Conservation (phyloP, 2,888 invertebrate genomes). For the Dasysyrphus albostriatus region DNA sequence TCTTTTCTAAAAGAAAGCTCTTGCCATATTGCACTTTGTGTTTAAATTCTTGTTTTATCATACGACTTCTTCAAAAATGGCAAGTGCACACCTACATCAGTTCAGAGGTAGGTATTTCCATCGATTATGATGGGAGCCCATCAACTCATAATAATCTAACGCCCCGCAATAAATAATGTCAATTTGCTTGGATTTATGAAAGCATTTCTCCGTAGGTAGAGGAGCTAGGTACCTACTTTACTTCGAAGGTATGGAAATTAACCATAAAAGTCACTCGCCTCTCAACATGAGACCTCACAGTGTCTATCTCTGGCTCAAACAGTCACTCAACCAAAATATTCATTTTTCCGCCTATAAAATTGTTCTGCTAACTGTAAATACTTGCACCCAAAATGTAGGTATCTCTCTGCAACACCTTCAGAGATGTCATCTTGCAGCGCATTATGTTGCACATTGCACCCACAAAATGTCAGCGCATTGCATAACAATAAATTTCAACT, state of each 20-base stretch:
- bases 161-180: constrained; percentile 28
- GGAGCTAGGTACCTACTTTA: too few relatives aligned
- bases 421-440: constrained; percentile 32
- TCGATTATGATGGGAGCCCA: constrained; percentile 2
- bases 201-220: constrained; percentile 18
- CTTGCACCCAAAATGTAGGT: background rate
- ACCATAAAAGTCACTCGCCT: constrained; percentile 40
- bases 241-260: background rate
- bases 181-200: constrained; percentile 35
- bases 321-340: constrained; percentile 30
- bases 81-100: background rate
- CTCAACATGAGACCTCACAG: constrained; percentile 35
- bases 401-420: constrained; percentile 48
- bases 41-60: background rate
- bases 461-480: constrained; percentile 69
- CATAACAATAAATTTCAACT: constrained; percentile 71
- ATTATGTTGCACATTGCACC: constrained; percentile 37
- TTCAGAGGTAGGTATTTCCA: constrained; percentile 1
- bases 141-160: constrained; percentile 7
- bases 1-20: too few relatives aligned
- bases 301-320: background rate
- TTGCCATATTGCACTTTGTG: too few relatives aligned
- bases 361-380: constrained; percentile 24
- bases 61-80: background rate
- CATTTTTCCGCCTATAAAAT: constrained; percentile 37